A percentile compares a stretch with the other conserved stretches of the same genome.
Evolutionary conservation across 2,797 vertebrate species (phyloP).

Genomic region (Cyprinella venusta): DNA sequence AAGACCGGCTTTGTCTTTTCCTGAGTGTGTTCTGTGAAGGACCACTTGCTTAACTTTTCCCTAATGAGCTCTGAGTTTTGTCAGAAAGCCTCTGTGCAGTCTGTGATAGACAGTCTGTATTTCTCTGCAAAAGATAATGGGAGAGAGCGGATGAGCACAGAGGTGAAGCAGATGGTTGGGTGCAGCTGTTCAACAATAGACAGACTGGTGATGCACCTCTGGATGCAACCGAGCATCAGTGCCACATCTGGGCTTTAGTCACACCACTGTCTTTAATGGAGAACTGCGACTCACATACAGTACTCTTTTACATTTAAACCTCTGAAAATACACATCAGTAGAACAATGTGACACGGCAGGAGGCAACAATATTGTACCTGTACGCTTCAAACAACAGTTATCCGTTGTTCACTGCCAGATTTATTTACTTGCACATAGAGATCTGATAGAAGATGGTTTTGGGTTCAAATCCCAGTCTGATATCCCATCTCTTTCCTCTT

Average conservation of each 20-base stretch:
- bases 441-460: conserved; percentile 3
- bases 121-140: conserved; percentile 15
- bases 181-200: conserved; percentile 78
- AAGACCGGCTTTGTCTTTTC: conserved; percentile 18
- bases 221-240: conserved; percentile 58
- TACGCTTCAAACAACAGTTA: neutral
- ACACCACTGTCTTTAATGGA: conserved; percentile 50
- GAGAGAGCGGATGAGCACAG: conserved; percentile 48
- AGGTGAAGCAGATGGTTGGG: conserved; percentile 78
- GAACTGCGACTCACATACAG: neutral
- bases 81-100: conserved; percentile 23
- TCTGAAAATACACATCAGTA: conserved; percentile 26
- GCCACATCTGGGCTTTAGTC: conserved; percentile 60
- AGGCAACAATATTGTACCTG: neutral
- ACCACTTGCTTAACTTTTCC: conserved; percentile 40
- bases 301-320: conserved; percentile 15
- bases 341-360: neutral
- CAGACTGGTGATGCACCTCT: conserved; percentile 70
- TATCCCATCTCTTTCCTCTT: neutral
- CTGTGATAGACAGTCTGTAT: conserved; percentile 33
- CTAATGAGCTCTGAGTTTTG: conserved; percentile 38
- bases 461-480: conserved; percentile 7
- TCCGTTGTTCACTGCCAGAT: neutral
- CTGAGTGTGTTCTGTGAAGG: conserved; percentile 31
- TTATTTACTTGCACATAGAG: neutral